A percentile compares a stretch with the other conserved stretches of the same genome.
Conservation (phyloP, 1,140 invertebrate species). For the Zophobas atratus region DNA sequence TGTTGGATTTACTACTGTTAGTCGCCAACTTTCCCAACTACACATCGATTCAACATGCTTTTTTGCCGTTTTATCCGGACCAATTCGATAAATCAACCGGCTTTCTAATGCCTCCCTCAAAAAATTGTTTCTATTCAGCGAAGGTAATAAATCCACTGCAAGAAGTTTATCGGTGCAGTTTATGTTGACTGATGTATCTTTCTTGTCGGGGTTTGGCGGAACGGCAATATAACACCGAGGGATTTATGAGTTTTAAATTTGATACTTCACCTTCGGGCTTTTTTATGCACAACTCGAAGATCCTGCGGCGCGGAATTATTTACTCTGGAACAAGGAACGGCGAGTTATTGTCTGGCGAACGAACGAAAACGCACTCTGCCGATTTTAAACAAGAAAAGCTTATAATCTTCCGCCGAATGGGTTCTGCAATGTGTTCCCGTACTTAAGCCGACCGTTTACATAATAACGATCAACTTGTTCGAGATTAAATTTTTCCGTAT, state of each 20-base stretch:
- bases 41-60: constrained; percentile 42
- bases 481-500: constrained; percentile 9
- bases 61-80: constrained; percentile 41
- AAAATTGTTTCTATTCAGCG: constrained; percentile 32
- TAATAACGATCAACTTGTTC: background rate
- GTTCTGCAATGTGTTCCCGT: constrained; percentile 10
- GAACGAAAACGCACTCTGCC: background rate
- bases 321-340: too few relatives aligned
- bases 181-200: constrained; percentile 33
- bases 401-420: background rate
- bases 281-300: background rate
- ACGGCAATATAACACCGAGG: background rate
- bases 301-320: too few relatives aligned
- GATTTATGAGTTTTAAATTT: constrained; percentile 28
- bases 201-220: background rate
- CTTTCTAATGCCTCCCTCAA: constrained; percentile 26
- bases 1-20: constrained; percentile 42
- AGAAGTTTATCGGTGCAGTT: constrained; percentile 37
- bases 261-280: background rate
- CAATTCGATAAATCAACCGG: constrained; percentile 37
- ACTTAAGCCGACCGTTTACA: constrained; percentile 6
- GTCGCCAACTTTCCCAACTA: constrained; percentile 42
- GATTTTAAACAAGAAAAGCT: constrained; percentile 15
- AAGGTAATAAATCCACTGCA: constrained; percentile 23
- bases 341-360: too few relatives aligned